Percentiles rank a stretch among this genome's conserved stretches.
Evolutionary conservation across 30 jellyfish, hydroid and myxozoan species (phyloP).

Genomic region (Pelagia noctiluca): DNA sequence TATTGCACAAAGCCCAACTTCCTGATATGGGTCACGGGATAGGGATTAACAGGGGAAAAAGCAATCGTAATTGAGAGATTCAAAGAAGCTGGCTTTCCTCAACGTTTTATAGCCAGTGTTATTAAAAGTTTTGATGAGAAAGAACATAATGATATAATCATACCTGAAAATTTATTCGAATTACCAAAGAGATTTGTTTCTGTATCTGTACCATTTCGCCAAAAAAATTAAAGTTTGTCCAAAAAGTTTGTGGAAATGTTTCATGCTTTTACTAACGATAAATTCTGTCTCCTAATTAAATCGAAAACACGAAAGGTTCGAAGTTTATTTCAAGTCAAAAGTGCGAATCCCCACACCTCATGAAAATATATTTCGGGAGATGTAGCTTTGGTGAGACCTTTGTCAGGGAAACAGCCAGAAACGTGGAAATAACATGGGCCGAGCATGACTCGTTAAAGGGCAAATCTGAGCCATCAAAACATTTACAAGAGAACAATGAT

Average conservation of each 20-base stretch:
- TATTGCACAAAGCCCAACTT: no score
- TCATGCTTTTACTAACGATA: conserved; percentile 25
- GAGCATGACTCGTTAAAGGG: no score
- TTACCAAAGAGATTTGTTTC: conserved; percentile 8
- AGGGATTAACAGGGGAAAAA: no score
- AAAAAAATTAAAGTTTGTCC: conserved; percentile 14
- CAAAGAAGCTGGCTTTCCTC: no score
- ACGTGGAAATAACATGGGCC: no score
- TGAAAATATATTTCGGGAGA: neutral
- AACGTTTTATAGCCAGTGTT: no score
- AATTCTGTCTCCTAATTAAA: neutral
- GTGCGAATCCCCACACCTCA: neutral
- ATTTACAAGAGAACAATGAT: neutral
- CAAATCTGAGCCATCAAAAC: neutral
- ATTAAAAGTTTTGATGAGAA: no score
- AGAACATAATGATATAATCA: neutral
- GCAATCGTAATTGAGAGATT: no score
- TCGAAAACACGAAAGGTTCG: neutral
- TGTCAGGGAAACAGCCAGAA: no score
- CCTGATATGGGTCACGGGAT: no score
- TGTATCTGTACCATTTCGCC: conserved; percentile 22
- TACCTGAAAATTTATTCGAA: neutral
- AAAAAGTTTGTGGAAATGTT: conserved; percentile 10
- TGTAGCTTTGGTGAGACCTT: neutral
- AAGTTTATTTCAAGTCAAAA: neutral